These are phyloP conservation scores for Alectura lathami DNA, from an alignment of 2,113 vertebrate genomes.

Conservation along the genomic window DNA sequence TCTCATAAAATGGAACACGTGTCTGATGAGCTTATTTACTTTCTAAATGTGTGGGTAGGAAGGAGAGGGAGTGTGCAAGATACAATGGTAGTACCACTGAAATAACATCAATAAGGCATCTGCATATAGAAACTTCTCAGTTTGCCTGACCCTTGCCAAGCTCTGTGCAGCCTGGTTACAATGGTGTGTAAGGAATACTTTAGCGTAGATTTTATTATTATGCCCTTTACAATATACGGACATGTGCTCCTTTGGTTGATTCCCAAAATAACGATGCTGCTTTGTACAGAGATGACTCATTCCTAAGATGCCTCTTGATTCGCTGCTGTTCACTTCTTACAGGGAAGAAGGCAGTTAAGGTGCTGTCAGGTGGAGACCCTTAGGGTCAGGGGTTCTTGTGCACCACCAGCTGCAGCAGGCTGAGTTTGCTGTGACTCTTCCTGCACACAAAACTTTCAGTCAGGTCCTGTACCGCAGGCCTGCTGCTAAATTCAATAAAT, in stretches of 20 bases:
- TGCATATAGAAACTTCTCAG: conserved; percentile 12
- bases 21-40: conserved; percentile 65
- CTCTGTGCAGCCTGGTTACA: background rate
- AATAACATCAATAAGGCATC: conserved; percentile 43
- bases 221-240: background rate
- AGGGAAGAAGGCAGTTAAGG: background rate
- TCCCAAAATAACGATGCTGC: conserved; percentile 30
- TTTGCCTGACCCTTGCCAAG: background rate
- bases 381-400: background rate
- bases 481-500: background rate
- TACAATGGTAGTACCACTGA: conserved; percentile 6
- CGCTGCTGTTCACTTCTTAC: conserved; percentile 6
- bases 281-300: background rate
- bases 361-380: background rate
- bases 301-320: conserved; percentile 3
- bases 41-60: conserved; percentile 58
- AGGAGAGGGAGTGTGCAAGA: conserved; percentile 18
- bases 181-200: background rate
- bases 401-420: background rate
- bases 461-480: background rate
- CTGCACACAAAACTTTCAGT: background rate
- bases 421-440: background rate
- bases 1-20: conserved; percentile 44
- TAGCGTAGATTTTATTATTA: background rate
- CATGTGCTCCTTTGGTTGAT: background rate